These are phyloP conservation scores for Drosophila peninsularis DNA, from an alignment of 2,888 invertebrate genomes.

Conservation along the genomic window DNA sequence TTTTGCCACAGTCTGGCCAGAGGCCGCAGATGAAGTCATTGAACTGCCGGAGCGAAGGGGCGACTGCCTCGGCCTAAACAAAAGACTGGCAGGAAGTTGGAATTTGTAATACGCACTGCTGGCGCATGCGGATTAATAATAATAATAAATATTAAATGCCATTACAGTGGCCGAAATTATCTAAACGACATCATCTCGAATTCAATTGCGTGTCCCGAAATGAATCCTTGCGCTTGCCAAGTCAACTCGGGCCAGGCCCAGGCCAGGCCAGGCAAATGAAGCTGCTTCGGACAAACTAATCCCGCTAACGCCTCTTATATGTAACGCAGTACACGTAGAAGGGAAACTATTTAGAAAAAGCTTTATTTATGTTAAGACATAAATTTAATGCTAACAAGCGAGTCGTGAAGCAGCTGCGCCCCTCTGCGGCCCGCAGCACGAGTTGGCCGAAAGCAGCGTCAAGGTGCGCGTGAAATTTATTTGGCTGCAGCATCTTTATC, in stretches of 20 bases:
- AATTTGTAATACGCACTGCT: slow-evolving; percentile 15
- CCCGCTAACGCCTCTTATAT: slow-evolving; percentile 22
- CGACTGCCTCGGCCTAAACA: slow-evolving; percentile 1
- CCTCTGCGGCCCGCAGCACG: too few species aligned
- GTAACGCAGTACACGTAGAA: slow-evolving; percentile 45
- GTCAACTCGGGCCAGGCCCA: neutral
- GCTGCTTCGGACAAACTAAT: slow-evolving; percentile 57
- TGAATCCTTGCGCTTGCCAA: slow-evolving; percentile 33
- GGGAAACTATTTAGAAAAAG: slow-evolving; percentile 76
- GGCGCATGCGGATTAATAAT: slow-evolving; percentile 71
- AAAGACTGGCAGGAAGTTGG: slow-evolving; percentile 18
- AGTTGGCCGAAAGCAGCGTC: slow-evolving; percentile 12
- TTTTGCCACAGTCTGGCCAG: slow-evolving; percentile 27
- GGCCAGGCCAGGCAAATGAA: slow-evolving; percentile 33
- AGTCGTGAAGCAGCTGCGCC: slow-evolving; percentile 53
- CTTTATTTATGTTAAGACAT: slow-evolving; percentile 80
- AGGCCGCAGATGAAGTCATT: slow-evolving; percentile 68
- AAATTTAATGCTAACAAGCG: slow-evolving; percentile 77
- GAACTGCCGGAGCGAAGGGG: slow-evolving; percentile 39
- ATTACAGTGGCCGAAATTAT: slow-evolving; percentile 65
- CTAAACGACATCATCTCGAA: slow-evolving; percentile 70
- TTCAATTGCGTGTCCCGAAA: slow-evolving; percentile 69
- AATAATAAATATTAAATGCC: slow-evolving; percentile 78
- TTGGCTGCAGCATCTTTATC: slow-evolving; percentile 72
- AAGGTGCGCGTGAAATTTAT: slow-evolving; percentile 73